Conservation (phyloP, 2,797 vertebrate genomes). For the Apogon hyalosoma region DNA sequence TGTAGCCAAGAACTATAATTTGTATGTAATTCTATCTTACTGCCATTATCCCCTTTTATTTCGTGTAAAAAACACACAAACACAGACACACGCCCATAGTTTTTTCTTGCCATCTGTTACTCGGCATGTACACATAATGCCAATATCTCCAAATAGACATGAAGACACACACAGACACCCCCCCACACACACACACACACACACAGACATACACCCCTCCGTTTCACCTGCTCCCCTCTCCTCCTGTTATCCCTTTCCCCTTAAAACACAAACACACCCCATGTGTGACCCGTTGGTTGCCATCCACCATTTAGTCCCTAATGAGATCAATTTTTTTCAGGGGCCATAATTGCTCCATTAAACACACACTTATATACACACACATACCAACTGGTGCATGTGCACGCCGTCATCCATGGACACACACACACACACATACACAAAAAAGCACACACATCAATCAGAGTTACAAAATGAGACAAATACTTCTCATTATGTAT, state of each 20-base stretch:
- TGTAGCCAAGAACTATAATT: slow-evolving; percentile 21
- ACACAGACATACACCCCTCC: slow-evolving; percentile 31
- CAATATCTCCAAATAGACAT: slow-evolving; percentile 56
- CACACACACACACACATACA: slow-evolving; percentile 16
- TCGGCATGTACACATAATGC: slow-evolving; percentile 53
- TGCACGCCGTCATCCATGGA: background rate
- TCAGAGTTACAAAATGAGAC: slow-evolving; percentile 68
- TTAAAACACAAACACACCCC: slow-evolving; percentile 69
- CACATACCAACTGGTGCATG: slow-evolving; percentile 4
- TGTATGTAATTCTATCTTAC: slow-evolving; percentile 30
- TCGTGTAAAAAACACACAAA: slow-evolving; percentile 45
- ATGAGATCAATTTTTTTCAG: slow-evolving; percentile 75
- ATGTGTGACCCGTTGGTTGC: slow-evolving; percentile 70
- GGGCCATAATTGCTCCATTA: slow-evolving; percentile 76
- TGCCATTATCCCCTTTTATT: slow-evolving; percentile 41
- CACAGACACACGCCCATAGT: slow-evolving; percentile 48
- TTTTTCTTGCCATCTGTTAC: slow-evolving; percentile 71
- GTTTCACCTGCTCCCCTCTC: slow-evolving; percentile 64
- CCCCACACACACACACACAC: slow-evolving; percentile 16
- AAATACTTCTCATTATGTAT: slow-evolving; percentile 73
- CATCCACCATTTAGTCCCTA: slow-evolving; percentile 75
- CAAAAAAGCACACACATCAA: slow-evolving; percentile 56
- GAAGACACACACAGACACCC: slow-evolving; percentile 12
- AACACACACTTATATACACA: slow-evolving; percentile 39
- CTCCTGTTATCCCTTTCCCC: slow-evolving; percentile 62